A percentile compares a stretch with the other conserved stretches of the same genome.
These are phyloP conservation scores for Andrena minutula DNA, from an alignment of 2,888 invertebrate genomes.

Conservation along the genomic window DNA sequence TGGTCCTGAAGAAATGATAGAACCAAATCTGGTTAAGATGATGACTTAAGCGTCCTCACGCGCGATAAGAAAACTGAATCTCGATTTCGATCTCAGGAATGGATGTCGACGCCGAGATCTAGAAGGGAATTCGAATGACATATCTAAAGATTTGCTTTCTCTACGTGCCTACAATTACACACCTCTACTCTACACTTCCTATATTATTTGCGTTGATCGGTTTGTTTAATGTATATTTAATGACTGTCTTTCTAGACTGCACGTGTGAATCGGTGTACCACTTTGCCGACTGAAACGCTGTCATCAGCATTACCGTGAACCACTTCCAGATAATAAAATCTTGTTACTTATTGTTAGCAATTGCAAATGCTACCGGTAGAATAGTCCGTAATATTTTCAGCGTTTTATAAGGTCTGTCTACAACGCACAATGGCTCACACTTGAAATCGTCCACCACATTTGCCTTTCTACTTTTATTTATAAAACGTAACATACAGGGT, in stretches of 20 bases:
- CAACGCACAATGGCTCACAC: not conserved
- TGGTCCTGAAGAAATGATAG: constrained; percentile 79
- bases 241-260: constrained; percentile 32
- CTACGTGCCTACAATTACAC: constrained; percentile 55
- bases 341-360: not conserved
- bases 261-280: constrained; percentile 16
- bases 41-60: constrained; percentile 13
- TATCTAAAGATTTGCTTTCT: constrained; percentile 32
- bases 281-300: constrained; percentile 44
- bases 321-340: constrained; percentile 9
- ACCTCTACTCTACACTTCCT: constrained; percentile 45
- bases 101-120: constrained; percentile 24
- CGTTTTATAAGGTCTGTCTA: not conserved
- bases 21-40: constrained; percentile 68
- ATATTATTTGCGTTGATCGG: constrained; percentile 51
- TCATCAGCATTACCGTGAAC: not conserved
- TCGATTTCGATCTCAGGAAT: constrained; percentile 18
- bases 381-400: not conserved
- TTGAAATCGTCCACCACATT: not conserved
- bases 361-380: not conserved
- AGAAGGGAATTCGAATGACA: constrained; percentile 24
- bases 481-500: not conserved
- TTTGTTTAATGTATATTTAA: constrained; percentile 29
- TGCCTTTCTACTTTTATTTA: not conserved
- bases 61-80: constrained; percentile 37